Evolutionary conservation across 2,888 invertebrate species (phyloP).

Genomic region (Elysia crispata): DNA sequence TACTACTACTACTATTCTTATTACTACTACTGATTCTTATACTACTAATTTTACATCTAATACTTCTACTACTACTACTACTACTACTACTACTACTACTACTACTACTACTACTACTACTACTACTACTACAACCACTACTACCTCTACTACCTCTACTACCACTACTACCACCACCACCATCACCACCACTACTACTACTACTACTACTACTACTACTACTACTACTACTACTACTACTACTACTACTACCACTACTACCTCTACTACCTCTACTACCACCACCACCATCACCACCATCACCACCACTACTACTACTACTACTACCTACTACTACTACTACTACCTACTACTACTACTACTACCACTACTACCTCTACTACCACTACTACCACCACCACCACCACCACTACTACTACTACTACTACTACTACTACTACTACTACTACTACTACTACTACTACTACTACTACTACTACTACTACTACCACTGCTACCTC

Average conservation of each 20-base stretch:
- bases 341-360: no score
- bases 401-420: neutral
- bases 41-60: neutral
- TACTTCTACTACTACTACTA: neutral
- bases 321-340: no score
- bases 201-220: slow-evolving; percentile 9
- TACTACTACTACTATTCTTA: no score
- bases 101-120: no score
- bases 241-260: neutral
- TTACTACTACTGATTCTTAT: no score
- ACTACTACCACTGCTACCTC: neutral
- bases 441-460: neutral
- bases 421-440: neutral
- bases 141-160: no score
- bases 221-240: neutral
- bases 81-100: slow-evolving; percentile 4
- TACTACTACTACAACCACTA: no score
- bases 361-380: neutral
- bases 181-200: neutral
- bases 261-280: no score
- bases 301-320: neutral
- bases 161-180: neutral
- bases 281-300: neutral
- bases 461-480: neutral
- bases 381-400: no score